Evolutionary conservation across 35 echinoderm and acorn worm genomes (phyloP), one percentile per base, ranked within the genome.

Genomic region (Heliocidaris erythrogramma): DNA sequence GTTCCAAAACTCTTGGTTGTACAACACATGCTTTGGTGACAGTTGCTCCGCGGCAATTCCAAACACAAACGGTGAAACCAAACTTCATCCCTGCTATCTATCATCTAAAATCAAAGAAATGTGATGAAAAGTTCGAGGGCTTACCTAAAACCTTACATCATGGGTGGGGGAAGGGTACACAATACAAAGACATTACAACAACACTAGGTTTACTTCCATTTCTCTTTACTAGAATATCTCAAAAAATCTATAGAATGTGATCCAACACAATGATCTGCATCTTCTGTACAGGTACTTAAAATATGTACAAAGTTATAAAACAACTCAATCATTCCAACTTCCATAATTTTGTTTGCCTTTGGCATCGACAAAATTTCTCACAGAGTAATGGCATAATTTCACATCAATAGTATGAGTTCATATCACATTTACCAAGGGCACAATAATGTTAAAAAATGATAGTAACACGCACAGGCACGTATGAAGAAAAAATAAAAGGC

Each of bases 231-330:
- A 78, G 65, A 78, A 78, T 78, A 78, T 78, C 65, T 78, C 27
- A 21, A 78, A 78, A 42, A 78, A 78, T 78, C 65, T 78, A 78
- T 78, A 78, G 65, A 78, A 78, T 78, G 65, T 78, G 65, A 78
- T 78, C 65, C 4, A 78, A n/a, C 65, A 78, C 16, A 71, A 71
- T 71, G 61, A 71, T 78, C 65, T 78, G 21, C 27, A 78, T 78
- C 65, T 78, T 78, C 65, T 78, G 65, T 78, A 78, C 65, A 78
- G 65, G 65, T 78, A 27, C 65, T 78, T 78, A 78, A 78, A 78
- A 78, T 78, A 78, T 78, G 65, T 78, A 78, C 65, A 78, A 78
- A 78, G 65, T 78, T 78, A 21, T 78, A 78, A 78, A 78, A 78
- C 65, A 78, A 27, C 27, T 78, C 65, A 78, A n/a, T 78, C 65